Conservation (phyloP, 2,888 invertebrate genomes). For the Zhuqinia jingwanae region DNA sequence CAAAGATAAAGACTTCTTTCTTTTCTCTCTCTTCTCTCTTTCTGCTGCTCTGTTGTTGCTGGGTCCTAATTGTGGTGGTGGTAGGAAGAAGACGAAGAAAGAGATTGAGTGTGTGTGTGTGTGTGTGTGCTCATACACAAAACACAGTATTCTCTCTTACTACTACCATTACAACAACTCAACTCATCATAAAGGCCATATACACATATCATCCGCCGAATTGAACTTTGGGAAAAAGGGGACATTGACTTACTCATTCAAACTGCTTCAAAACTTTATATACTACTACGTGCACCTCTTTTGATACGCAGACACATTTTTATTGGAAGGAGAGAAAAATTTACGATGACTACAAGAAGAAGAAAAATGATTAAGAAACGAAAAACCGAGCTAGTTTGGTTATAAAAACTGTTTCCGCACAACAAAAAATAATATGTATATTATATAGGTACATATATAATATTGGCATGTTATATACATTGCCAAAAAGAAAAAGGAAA, state of each 20-base stretch:
- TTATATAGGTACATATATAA: background rate
- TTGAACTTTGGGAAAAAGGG: slow-evolving; percentile 70
- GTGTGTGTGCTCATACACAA: background rate
- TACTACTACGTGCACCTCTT: background rate
- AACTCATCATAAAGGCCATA: slow-evolving; percentile 47
- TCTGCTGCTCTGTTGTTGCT: background rate
- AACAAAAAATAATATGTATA: no score
- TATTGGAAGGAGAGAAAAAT: no score
- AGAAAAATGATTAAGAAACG: no score
- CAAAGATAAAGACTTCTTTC: slow-evolving; percentile 29
- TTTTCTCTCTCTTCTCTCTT: slow-evolving; percentile 16
- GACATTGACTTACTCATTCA: slow-evolving; percentile 71
- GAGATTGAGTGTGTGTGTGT: background rate
- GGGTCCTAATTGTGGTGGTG: slow-evolving; percentile 33
- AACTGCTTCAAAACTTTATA: slow-evolving; percentile 27
- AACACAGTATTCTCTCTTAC: background rate
- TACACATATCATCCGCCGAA: slow-evolving; percentile 24
- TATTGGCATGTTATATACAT: background rate
- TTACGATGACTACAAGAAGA: no score
- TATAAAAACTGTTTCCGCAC: no score
- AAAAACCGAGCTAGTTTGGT: no score
- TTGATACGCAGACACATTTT: no score
- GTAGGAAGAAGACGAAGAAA: background rate
- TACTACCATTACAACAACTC: background rate
- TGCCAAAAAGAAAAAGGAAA: background rate